Evolutionary conservation across 2,797 vertebrate genomes (phyloP).

Genomic region (Orestias chungarensis): DNA sequence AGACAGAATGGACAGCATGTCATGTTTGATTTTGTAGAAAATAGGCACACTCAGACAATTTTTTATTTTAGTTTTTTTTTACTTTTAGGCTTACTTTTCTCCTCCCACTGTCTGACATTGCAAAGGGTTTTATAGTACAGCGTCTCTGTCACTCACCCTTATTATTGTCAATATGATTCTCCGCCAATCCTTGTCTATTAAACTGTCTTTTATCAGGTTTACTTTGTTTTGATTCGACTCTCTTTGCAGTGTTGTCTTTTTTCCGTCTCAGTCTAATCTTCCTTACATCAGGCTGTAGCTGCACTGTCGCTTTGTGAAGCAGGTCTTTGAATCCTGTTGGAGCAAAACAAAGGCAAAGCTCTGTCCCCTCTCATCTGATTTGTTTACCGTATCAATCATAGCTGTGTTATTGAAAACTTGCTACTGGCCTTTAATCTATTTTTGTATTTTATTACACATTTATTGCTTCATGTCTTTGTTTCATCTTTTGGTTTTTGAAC

Average conservation of each 20-base stretch:
- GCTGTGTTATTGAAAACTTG: slow-evolving; percentile 39
- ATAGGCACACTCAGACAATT: slow-evolving; percentile 36
- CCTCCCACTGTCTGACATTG: slow-evolving; percentile 27
- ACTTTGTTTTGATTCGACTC: slow-evolving; percentile 20
- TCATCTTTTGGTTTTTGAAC: background rate
- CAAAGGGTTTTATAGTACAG: slow-evolving; percentile 34
- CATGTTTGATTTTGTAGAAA: slow-evolving; percentile 31
- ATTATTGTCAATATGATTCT: slow-evolving; percentile 42
- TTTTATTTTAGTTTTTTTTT: too few relatives aligned
- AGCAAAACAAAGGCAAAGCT: slow-evolving; percentile 46
- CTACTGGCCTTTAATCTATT: slow-evolving; percentile 43
- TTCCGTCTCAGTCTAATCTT: slow-evolving; percentile 9
- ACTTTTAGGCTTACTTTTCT: slow-evolving; percentile 39
- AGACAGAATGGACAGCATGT: slow-evolving; percentile 14
- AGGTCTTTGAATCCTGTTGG: slow-evolving; percentile 61
- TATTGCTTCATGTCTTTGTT: background rate
- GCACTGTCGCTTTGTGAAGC: slow-evolving; percentile 60
- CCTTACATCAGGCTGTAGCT: slow-evolving; percentile 26
- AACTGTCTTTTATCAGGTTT: slow-evolving; percentile 1
- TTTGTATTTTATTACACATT: slow-evolving; percentile 33
- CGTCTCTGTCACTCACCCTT: slow-evolving; percentile 38
- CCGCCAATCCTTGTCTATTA: slow-evolving; percentile 9
- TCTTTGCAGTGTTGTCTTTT: slow-evolving; percentile 37
- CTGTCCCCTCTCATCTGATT: slow-evolving; percentile 36
- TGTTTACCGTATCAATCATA: slow-evolving; percentile 30